phyloP scores from a whole-genome alignment of 2,888 invertebrate genomes.

The Cataglyphis albicans region DNA sequence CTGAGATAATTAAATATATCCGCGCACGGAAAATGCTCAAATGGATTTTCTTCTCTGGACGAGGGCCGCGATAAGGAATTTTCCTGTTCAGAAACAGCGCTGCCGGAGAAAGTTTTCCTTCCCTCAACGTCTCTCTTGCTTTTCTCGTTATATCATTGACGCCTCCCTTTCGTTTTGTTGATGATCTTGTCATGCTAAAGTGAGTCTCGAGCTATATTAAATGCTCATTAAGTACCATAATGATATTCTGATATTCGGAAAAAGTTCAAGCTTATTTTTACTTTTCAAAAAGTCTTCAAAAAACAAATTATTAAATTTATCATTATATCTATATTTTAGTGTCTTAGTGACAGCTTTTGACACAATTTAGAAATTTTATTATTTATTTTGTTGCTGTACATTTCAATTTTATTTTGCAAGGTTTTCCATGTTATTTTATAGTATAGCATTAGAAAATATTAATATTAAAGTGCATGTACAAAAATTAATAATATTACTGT shows the following conservation, averaged over 20 bases:
- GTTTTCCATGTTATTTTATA: background rate
- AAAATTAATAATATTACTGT: background rate
- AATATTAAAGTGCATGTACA: background rate
- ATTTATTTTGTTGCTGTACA: background rate
- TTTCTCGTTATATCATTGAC: slow-evolving; percentile 23
- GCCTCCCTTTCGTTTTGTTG: background rate
- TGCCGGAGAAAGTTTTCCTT: slow-evolving; percentile 52
- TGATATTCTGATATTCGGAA: background rate
- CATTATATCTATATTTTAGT: background rate
- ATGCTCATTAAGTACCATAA: background rate
- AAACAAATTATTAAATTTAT: background rate
- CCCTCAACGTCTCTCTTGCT: slow-evolving; percentile 9
- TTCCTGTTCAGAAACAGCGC: slow-evolving; percentile 54
- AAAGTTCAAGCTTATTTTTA: background rate
- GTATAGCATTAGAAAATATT: background rate
- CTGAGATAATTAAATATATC: slow-evolving; percentile 83
- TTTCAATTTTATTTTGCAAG: background rate
- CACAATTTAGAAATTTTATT: background rate
- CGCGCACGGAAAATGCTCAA: slow-evolving; percentile 77
- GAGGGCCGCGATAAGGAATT: slow-evolving; percentile 68
- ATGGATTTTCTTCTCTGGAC: slow-evolving; percentile 75
- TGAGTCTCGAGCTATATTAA: background rate
- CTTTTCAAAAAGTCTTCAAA: background rate
- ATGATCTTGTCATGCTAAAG: slow-evolving; percentile 35
- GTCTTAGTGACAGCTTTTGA: background rate